A percentile compares a stretch with the other conserved stretches of the same genome.
These are phyloP conservation scores for Cyphomyrmex costatus DNA, from an alignment of 1,140 invertebrate species.

Conservation along the genomic window DNA sequence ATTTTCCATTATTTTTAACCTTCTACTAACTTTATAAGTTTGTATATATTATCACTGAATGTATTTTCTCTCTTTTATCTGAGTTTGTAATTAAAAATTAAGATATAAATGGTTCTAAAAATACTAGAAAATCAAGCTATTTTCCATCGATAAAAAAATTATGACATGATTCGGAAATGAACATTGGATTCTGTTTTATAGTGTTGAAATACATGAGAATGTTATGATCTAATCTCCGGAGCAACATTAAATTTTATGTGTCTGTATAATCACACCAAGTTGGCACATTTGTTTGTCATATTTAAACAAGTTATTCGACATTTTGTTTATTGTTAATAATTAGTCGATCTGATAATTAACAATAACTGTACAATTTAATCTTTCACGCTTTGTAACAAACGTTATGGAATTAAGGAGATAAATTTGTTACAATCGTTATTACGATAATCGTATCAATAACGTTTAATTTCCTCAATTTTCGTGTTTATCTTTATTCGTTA, in stretches of 20 bases:
- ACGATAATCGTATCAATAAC: constrained; percentile 4
- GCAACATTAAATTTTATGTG: too few species aligned
- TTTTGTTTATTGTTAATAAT: constrained; percentile 6
- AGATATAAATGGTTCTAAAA: too few species aligned
- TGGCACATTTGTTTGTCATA: neutral
- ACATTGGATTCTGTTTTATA: too few species aligned
- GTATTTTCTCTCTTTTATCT: too few species aligned
- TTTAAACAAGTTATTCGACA: neutral
- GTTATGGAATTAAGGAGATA: neutral
- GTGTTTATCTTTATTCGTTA: constrained; percentile 27
- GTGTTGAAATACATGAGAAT: too few species aligned
- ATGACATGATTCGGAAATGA: neutral
- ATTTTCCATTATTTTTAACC: too few species aligned
- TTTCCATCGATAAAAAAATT: too few species aligned
- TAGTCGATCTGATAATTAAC: constrained; percentile 3
- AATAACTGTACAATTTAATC: constrained; percentile 30
- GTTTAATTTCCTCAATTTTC: constrained; percentile 40
- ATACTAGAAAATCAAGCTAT: too few species aligned
- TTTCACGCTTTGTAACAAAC: neutral
- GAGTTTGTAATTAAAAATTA: too few species aligned
- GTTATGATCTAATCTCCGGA: too few species aligned
- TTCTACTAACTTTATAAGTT: too few species aligned
- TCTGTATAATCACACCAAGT: neutral
- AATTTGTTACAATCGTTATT: constrained; percentile 27
- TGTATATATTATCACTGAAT: too few species aligned